Evolutionary conservation across 2,888 invertebrate genomes (phyloP).

Genomic region (Lochmaea crataegi): DNA sequence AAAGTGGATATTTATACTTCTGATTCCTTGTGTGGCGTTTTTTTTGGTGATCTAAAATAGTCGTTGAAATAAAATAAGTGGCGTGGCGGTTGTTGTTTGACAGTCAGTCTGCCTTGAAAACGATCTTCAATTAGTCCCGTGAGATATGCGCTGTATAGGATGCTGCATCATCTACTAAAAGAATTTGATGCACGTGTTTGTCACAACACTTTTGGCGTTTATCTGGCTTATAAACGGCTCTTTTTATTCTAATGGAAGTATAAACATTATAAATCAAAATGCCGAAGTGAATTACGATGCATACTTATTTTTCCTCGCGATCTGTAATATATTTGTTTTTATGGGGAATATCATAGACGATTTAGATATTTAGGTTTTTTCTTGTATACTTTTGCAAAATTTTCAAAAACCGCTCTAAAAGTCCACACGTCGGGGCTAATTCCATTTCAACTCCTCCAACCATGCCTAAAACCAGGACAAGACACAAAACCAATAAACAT

Average conservation of each 20-base stretch:
- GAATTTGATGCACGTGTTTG: conserved; percentile 51
- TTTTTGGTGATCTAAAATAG: conserved; percentile 51
- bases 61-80: conserved; percentile 57
- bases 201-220: conserved; percentile 20
- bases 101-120: conserved; percentile 63
- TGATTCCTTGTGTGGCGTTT: conserved; percentile 47
- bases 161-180: conserved; percentile 45
- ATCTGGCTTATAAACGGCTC: conserved; percentile 22
- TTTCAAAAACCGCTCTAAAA: too few relatives aligned
- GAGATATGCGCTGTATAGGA: conserved; percentile 60
- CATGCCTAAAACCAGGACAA: too few relatives aligned
- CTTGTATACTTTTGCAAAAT: too few relatives aligned
- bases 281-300: conserved; percentile 14
- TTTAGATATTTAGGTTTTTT: neutral
- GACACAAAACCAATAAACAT: too few relatives aligned
- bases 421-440: too few relatives aligned
- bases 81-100: conserved; percentile 60
- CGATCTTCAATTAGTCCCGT: conserved; percentile 64
- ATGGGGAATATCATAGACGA: neutral
- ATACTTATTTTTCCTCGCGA: neutral
- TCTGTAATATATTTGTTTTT: neutral
- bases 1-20: conserved; percentile 40
- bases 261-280: conserved; percentile 25
- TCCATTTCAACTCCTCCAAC: too few relatives aligned
- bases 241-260: conserved; percentile 24